phyloP scores from a whole-genome alignment of 1,140 invertebrate species.

The Bombus breviceps region DNA sequence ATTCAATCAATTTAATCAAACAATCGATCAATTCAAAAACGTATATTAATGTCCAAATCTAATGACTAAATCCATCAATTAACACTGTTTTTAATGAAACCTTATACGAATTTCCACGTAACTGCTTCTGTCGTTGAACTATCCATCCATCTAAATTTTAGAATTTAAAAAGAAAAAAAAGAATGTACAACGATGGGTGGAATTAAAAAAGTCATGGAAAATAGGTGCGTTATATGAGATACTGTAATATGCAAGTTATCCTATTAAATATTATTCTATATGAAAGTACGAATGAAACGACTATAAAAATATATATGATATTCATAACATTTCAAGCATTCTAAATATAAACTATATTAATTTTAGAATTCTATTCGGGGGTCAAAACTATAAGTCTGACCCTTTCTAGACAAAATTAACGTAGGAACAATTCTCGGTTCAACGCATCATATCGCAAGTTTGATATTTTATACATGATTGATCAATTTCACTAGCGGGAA shows the following conservation, averaged over 20 bases:
- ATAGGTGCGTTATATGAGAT: rapidly evolving
- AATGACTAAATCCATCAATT: no score
- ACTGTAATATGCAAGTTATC: rapidly evolving
- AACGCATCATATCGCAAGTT: not conserved
- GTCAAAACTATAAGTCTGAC: constrained; percentile 65
- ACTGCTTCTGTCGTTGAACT: no score
- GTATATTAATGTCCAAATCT: not conserved
- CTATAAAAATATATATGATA: no score
- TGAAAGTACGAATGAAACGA: no score
- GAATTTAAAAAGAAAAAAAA: no score
- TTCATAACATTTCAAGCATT: rapidly evolving
- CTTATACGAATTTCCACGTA: not conserved
- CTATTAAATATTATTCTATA: no score
- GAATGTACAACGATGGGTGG: rapidly evolving
- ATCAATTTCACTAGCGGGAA: constrained; percentile 37
- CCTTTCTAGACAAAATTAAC: constrained; percentile 78
- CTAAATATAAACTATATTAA: no score
- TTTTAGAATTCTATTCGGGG: not conserved
- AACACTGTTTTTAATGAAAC: no score
- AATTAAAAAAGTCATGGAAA: no score
- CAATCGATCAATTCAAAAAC: not conserved
- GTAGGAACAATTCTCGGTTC: constrained; percentile 70
- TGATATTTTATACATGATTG: constrained; percentile 1
- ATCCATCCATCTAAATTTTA: no score
- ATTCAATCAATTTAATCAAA: no score